Conservation (phyloP, 2,797 vertebrate species). For the Megaceryle alcyon region DNA sequence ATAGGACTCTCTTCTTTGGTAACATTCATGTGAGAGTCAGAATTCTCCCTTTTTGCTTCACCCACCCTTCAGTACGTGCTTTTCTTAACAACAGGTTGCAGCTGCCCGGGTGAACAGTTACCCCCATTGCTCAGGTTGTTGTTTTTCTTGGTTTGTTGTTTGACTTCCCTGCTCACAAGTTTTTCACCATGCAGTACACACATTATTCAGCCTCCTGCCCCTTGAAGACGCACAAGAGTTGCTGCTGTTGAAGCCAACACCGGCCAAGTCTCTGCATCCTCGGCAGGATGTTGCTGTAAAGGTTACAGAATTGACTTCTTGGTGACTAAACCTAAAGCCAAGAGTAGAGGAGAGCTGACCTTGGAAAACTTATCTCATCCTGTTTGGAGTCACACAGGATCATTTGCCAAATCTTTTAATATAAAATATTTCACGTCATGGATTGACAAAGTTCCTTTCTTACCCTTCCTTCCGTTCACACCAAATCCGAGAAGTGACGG, state of each 20-base stretch:
- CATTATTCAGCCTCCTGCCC: neutral
- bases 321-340: neutral
- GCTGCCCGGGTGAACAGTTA: neutral
- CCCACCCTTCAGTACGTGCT: rapidly evolving
- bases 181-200: neutral
- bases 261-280: neutral
- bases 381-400: neutral
- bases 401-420: slow-evolving; percentile 12
- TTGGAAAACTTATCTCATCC: slow-evolving; percentile 48
- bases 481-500: slow-evolving; percentile 13
- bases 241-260: neutral
- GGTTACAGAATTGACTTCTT: neutral
- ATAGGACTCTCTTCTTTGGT: neutral
- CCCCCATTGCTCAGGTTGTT: neutral
- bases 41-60: neutral
- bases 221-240: slow-evolving; percentile 10
- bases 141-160: neutral
- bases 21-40: neutral
- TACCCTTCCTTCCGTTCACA: slow-evolving; percentile 57
- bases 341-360: neutral
- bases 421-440: slow-evolving; percentile 37
- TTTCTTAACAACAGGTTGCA: neutral
- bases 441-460: slow-evolving; percentile 44
- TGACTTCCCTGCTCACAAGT: neutral
- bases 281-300: slow-evolving; percentile 38